Evolutionary conservation across 2,797 vertebrate species (phyloP), one percentile per base, ranked within the genome.

Genomic region (Rhinogobio ventralis): DNA sequence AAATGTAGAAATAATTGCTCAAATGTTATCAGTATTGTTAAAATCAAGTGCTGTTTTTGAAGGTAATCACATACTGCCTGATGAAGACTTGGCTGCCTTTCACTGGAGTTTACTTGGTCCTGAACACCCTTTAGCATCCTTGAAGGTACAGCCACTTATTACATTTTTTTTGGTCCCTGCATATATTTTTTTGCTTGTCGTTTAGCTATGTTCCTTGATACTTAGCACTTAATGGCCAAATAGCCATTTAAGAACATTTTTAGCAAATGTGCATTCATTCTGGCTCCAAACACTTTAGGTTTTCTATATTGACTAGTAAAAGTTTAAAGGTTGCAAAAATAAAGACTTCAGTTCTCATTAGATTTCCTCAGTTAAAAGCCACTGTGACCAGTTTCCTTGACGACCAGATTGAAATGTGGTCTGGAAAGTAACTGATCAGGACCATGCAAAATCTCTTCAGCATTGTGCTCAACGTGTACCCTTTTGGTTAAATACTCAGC

Each of bases 61-160:
- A 99, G 98, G 98, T 93, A 99, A 98, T 93, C 97, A 99, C 95
- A 97, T 99, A 95, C 95, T 99, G 94, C 97, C 97, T 91, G 97
- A 99, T 95, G 98, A 99, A 96, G 98, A 99, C 96, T 95, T 99
- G 95, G 97, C 98, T 94, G 97, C 97, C 90, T 99, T 99, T 96
- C 97, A 99, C 93, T 98, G 98, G 98, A 98, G 96, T 95, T 96
- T 99, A 95, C 97, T 99, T 78, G 97, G 98, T 91, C 97, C 97
- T 92, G 97, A 99, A 87, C 98, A 99, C 91, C 98, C 98, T 85
- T 94, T 99, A 95, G 97, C 97, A 91, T 98, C 97, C 89, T 92
- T 99, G 90, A 99, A 99, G 97, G 98, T 99, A 96, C 36, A 85
- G 60, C 42, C 14, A 78, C 64, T n/a, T 8, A 9, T 55, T n/a